Base-by-base conservation (phyloP, 1,140 invertebrate species). In the Stegodyphus dumicola region DNA sequence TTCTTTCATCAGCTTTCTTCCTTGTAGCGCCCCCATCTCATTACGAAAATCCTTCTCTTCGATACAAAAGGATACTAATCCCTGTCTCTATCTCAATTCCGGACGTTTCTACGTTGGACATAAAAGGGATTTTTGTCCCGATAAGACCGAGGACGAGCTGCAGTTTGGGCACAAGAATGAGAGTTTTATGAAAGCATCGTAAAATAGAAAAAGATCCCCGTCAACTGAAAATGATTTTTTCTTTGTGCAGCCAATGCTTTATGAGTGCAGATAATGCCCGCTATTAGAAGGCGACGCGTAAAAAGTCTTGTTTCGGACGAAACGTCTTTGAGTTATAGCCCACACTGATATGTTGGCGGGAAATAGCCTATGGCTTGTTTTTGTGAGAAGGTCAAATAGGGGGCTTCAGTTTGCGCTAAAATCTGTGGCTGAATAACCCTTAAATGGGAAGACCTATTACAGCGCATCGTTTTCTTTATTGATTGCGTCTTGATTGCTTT, bases 101-200 rank as follows among this genome's bases (percentile, higher is more conserved):
- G 33, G 33, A 33, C 33, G 33, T 33, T 33, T 33, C 33, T 33
- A 33, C 33, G 33, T 33, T 33, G 33, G 33, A 33, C 33, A 60
- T 11, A 60, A 60, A 60, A 60, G 56, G 9, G 15, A 60, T 9
- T 60, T 60, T 15, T 60, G 9, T 60, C 56, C 56, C 56, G 52
- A 48, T 69, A 67, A 48, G 49, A 33, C 33, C 33, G 33, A 33
- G 33, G 66, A 6, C 51, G 65, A 53, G 7, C 7, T 7, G 60
- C 33, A 33, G 33, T 33, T 73, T 73, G 33, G n/a, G 11, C 17
- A 0, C 10, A 73, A 54, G 11, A 17, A 48, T 48, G 65, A 33
- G 48, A 70, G 52, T 78, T 78, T 78, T 78, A 78, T 78, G 77
- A 78, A 78, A 67, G 65, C 66, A 15, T 64, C 77, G 65, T 78